These are phyloP conservation scores for Tuta absoluta DNA, from an alignment of 2,888 invertebrate species.

Conservation along the genomic window DNA sequence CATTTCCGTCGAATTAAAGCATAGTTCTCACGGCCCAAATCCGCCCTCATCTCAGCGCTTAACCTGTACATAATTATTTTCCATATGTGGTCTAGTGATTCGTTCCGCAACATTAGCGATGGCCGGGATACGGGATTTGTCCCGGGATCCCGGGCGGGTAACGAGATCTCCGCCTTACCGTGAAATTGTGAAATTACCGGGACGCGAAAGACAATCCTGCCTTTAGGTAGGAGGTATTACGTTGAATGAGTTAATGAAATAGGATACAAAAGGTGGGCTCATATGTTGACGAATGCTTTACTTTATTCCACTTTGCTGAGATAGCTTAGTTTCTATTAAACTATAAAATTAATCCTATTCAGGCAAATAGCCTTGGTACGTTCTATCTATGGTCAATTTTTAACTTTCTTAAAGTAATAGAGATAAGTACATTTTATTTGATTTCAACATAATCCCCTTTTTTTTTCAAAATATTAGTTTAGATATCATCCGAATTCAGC, in stretches of 20 bases:
- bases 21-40: slow-evolving; percentile 58
- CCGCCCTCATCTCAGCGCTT: slow-evolving; percentile 52
- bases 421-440: no score
- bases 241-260: slow-evolving; percentile 11
- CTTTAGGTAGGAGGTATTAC: slow-evolving; percentile 7
- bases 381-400: no score
- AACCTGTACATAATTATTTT: slow-evolving; percentile 70
- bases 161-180: slow-evolving; percentile 73
- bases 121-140: slow-evolving; percentile 57
- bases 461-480: neutral
- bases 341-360: no score
- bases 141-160: slow-evolving; percentile 62
- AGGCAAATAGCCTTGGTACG: no score
- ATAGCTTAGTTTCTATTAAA: neutral
- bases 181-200: slow-evolving; percentile 78
- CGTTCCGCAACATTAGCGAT: slow-evolving; percentile 72
- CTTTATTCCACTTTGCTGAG: neutral
- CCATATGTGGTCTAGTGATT: slow-evolving; percentile 69
- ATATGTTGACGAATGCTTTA: neutral
- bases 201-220: slow-evolving; percentile 41
- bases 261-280: neutral
- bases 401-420: no score
- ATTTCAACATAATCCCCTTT: no score
- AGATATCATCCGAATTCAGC: neutral
- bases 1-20: slow-evolving; percentile 54